Evolutionary conservation across 2,797 vertebrate genomes (phyloP).

Genomic region (Calcarius lapponicus): DNA sequence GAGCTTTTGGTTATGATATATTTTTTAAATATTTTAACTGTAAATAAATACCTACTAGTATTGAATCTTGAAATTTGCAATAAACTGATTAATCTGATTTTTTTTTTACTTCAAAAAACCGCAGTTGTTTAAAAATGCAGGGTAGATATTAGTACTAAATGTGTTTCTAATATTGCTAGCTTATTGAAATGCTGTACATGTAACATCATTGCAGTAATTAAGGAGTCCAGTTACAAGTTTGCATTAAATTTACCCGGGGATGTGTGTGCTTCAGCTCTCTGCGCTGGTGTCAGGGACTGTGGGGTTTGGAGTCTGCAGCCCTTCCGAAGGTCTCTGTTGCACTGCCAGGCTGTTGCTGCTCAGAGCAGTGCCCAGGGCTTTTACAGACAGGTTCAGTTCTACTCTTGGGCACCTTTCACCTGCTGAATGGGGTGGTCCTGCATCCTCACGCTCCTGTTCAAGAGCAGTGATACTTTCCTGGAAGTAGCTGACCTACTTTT

Average conservation of each 20-base stretch:
- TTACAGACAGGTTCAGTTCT: background rate
- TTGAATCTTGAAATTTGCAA: background rate
- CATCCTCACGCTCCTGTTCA: background rate
- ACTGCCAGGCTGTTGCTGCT: background rate
- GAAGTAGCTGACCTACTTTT: background rate
- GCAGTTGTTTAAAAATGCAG: background rate
- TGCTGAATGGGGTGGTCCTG: background rate
- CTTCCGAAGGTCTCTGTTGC: background rate
- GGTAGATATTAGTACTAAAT: background rate
- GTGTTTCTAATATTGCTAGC: background rate
- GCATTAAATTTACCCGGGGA: background rate
- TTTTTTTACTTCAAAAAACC: background rate
- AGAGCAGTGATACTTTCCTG: background rate
- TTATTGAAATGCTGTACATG: background rate
- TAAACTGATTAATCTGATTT: background rate
- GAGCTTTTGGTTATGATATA: background rate
- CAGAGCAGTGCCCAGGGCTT: background rate
- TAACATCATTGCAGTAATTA: background rate
- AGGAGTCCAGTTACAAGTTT: background rate
- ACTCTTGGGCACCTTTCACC: background rate
- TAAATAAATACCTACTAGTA: background rate
- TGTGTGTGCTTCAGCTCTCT: background rate
- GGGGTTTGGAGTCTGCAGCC: rapidly evolving
- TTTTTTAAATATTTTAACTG: background rate
- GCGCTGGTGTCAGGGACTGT: background rate